Evolutionary conservation across 2,113 vertebrate genomes (phyloP).

Genomic region (Girardinichthys multiradiatus): DNA sequence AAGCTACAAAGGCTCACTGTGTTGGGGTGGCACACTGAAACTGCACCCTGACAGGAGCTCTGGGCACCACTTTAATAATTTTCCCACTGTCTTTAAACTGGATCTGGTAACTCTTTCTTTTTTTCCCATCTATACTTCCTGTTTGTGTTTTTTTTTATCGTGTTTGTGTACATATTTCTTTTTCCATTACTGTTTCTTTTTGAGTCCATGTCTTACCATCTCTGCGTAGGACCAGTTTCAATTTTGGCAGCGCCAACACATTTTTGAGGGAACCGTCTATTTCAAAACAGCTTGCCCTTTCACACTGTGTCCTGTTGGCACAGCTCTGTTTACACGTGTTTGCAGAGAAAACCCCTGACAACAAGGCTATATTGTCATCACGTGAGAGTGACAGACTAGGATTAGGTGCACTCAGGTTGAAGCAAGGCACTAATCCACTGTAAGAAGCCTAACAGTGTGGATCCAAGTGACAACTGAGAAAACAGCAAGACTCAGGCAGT

Average conservation of each 20-base stretch:
- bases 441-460: conserved; percentile 36
- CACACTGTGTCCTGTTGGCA: conserved; percentile 16
- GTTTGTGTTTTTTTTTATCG: background rate
- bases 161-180: background rate
- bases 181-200: background rate
- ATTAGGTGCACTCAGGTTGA: conserved; percentile 42
- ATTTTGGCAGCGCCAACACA: background rate
- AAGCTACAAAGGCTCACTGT: conserved; percentile 70
- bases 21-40: conserved; percentile 56
- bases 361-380: conserved; percentile 52
- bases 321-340: conserved; percentile 19
- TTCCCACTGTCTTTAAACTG: conserved; percentile 56
- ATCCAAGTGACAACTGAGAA: conserved; percentile 28
- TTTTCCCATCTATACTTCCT: conserved; percentile 3
- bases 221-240: conserved; percentile 6
- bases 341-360: conserved; percentile 30
- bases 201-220: background rate
- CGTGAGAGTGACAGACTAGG: conserved; percentile 31
- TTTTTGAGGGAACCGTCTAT: conserved; percentile 2
- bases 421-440: conserved; percentile 49
- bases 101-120: conserved; percentile 26
- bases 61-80: conserved; percentile 66
- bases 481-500: conserved; percentile 6
- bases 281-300: conserved; percentile 53
- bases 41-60: conserved; percentile 55